These are phyloP conservation scores for Anoplius nigerrimus DNA, from an alignment of 2,888 invertebrate species.

Conservation along the genomic window DNA sequence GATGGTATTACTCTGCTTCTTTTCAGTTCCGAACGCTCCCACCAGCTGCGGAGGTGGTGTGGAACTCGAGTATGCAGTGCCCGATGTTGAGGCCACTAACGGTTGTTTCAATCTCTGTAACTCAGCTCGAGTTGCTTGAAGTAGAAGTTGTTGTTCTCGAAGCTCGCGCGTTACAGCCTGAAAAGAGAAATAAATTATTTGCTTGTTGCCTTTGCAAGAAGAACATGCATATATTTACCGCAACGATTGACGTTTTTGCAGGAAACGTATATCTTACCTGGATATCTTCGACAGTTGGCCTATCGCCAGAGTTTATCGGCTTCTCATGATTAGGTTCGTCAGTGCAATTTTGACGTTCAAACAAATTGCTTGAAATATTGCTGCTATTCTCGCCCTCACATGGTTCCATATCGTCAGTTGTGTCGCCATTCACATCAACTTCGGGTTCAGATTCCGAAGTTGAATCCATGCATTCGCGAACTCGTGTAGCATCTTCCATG, in stretches of 20 bases:
- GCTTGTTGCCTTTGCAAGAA: not conserved
- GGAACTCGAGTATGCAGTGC: constrained; percentile 45
- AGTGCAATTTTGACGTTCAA: constrained; percentile 60
- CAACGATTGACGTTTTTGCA: not conserved
- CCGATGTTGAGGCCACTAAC: constrained; percentile 32
- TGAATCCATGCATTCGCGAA: constrained; percentile 53
- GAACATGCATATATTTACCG: no score
- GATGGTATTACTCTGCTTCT: constrained; percentile 66
- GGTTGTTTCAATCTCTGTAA: constrained; percentile 67
- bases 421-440: constrained; percentile 38
- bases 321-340: constrained; percentile 55
- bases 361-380: constrained; percentile 41
- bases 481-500: constrained; percentile 66
- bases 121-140: constrained; percentile 67
- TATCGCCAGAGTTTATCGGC: constrained; percentile 49
- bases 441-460: constrained; percentile 57
- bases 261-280: constrained; percentile 38
- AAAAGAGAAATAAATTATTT: constrained; percentile 1
- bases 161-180: constrained; percentile 69
- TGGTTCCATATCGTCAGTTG: constrained; percentile 27
- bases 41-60: constrained; percentile 55
- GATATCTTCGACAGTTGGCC: constrained; percentile 64
- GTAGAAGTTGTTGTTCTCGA: constrained; percentile 66
- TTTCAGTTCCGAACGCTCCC: constrained; percentile 51
- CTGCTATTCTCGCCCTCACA: constrained; percentile 48